These are phyloP conservation scores for Actenoides hombroni DNA, from an alignment of 2,113 vertebrate genomes.

Conservation along the genomic window DNA sequence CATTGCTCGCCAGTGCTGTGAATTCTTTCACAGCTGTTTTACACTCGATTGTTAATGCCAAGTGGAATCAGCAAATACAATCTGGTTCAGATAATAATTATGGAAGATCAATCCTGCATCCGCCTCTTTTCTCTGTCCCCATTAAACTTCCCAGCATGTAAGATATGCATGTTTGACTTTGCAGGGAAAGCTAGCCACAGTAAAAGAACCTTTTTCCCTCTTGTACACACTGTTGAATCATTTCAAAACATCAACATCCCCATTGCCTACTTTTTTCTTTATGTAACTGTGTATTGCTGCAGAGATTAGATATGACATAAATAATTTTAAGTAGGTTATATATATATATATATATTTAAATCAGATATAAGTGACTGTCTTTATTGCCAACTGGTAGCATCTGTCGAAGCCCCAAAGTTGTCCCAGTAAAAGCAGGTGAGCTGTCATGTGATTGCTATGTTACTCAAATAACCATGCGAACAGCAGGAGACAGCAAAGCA, in stretches of 20 bases:
- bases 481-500: neutral
- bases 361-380: neutral
- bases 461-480: neutral
- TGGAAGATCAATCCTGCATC: neutral
- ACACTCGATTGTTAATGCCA: neutral
- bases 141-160: neutral
- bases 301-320: neutral
- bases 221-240: neutral
- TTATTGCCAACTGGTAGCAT: neutral
- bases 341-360: neutral
- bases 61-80: constrained; percentile 31
- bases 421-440: neutral
- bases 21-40: constrained; percentile 49
- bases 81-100: constrained; percentile 36
- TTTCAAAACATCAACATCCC: neutral
- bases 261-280: neutral
- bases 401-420: fast-evolving
- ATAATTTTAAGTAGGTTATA: neutral
- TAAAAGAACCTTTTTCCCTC: neutral
- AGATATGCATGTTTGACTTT: neutral
- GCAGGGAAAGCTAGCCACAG: neutral
- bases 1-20: neutral
- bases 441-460: fast-evolving
- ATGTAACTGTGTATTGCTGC: neutral
- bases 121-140: neutral